Evolutionary conservation across 2,113 vertebrate genomes (phyloP).

Genomic region (Trematocara macrostoma): DNA sequence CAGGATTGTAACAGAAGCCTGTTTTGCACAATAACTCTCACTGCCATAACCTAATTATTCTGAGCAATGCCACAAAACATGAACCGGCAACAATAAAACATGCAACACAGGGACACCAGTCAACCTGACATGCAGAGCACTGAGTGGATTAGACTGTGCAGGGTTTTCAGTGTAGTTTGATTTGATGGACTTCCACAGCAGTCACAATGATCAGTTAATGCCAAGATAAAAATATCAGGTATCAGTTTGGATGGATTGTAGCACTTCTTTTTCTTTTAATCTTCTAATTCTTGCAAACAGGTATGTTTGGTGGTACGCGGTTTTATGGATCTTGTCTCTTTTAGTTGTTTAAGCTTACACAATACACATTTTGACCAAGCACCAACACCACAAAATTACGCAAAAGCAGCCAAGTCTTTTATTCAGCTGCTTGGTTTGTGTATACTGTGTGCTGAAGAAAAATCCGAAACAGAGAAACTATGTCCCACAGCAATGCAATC

Average conservation of each 20-base stretch:
- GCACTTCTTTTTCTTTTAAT: not conserved
- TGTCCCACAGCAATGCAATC: not conserved
- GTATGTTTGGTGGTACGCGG: not conserved
- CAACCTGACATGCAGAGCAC: not conserved
- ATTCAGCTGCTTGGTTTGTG: not conserved
- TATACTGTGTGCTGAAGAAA: not conserved
- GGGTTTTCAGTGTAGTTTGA: not conserved
- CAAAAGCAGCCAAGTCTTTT: not conserved
- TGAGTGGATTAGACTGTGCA: not conserved
- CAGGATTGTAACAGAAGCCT: not conserved
- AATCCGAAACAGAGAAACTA: not conserved
- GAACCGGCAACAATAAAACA: not conserved
- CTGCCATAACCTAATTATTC: not conserved
- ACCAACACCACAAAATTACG: not conserved
- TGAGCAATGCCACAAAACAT: not conserved
- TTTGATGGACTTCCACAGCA: not conserved
- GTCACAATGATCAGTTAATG: constrained; percentile 23
- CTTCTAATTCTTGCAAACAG: not conserved
- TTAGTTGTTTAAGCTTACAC: not conserved
- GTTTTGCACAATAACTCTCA: not conserved
- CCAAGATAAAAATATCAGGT: constrained; percentile 27
- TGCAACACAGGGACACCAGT: not conserved
- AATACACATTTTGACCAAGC: not conserved
- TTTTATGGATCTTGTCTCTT: not conserved
- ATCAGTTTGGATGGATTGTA: not conserved